phyloP scores from a whole-genome alignment of 2,888 invertebrate species.

The Arge pagana region DNA sequence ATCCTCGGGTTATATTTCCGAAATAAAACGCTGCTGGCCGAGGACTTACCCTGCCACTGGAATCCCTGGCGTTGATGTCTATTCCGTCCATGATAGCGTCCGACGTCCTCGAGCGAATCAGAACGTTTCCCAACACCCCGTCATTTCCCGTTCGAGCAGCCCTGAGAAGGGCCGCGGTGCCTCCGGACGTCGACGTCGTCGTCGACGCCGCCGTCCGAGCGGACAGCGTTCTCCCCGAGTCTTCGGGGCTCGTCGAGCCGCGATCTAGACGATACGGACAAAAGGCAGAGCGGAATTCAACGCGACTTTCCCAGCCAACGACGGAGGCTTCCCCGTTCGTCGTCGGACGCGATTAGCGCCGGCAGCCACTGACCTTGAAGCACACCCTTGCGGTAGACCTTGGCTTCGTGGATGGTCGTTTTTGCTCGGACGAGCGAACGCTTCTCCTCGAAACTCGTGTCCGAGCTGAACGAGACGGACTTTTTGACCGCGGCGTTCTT shows the following conservation, averaged over 20 bases:
- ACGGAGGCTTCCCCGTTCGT: no score
- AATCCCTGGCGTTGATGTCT: conserved; percentile 63
- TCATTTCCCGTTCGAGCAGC: conserved; percentile 64
- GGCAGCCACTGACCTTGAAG: conserved; percentile 46
- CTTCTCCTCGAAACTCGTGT: conserved; percentile 49
- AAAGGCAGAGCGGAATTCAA: not conserved
- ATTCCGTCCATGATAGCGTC: conserved; percentile 54
- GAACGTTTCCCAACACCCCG: conserved; percentile 55
- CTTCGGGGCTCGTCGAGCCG: conserved; percentile 4
- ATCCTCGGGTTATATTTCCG: no score
- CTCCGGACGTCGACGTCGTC: conserved; percentile 36
- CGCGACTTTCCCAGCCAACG: no score
- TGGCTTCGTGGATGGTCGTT: conserved; percentile 50
- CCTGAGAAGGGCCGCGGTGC: conserved; percentile 57
- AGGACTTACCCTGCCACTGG: conserved; percentile 65
- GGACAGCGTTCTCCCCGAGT: conserved; percentile 7
- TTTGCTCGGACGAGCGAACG: conserved; percentile 38
- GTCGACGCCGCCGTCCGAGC: not conserved
- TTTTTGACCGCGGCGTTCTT: conserved; percentile 44
- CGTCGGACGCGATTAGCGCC: no score
- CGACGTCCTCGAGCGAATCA: conserved; percentile 51
- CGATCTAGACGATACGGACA: not conserved
- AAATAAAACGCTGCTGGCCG: no score
- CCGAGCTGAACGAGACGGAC: conserved; percentile 53
- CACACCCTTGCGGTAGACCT: conserved; percentile 51